Percentiles rank a stretch among this genome's conserved stretches.
phyloP scores from a whole-genome alignment of 2,888 invertebrate species.

The Sinelater perroti region DNA sequence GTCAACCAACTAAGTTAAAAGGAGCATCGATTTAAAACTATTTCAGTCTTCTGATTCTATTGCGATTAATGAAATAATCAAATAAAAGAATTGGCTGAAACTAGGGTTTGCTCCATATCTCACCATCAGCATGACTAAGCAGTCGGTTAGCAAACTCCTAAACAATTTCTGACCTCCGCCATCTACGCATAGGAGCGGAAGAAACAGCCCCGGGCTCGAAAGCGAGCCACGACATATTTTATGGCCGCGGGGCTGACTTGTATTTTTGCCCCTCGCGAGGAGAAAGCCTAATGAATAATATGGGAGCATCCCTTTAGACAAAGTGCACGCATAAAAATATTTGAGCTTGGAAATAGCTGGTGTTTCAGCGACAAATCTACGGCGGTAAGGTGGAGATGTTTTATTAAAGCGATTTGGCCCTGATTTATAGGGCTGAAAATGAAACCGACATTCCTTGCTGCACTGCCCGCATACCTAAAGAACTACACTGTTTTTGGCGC shows the following conservation, averaged over 20 bases:
- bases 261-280: constrained; percentile 42
- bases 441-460: constrained; percentile 57
- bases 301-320: constrained; percentile 56
- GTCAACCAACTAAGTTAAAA: no score
- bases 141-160: no score
- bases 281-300: constrained; percentile 50
- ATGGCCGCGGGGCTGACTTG: constrained; percentile 31
- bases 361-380: constrained; percentile 49
- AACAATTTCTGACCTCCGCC: no score
- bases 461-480: constrained; percentile 60
- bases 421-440: constrained; percentile 60
- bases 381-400: constrained; percentile 52
- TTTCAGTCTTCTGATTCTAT: no score
- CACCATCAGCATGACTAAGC: no score
- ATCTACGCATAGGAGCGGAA: no score
- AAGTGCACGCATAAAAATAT: constrained; percentile 59
- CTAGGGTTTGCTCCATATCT: no score
- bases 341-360: constrained; percentile 58
- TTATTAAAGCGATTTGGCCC: constrained; percentile 59
- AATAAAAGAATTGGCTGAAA: no score
- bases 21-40: no score
- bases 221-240: constrained; percentile 23
- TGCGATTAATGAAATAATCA: no score
- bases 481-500: constrained; percentile 45
- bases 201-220: no score